A percentile compares a stretch with the other conserved stretches of the same genome.
Conservation (phyloP, 2,113 vertebrate genomes). For the Orthonyx spaldingii region DNA sequence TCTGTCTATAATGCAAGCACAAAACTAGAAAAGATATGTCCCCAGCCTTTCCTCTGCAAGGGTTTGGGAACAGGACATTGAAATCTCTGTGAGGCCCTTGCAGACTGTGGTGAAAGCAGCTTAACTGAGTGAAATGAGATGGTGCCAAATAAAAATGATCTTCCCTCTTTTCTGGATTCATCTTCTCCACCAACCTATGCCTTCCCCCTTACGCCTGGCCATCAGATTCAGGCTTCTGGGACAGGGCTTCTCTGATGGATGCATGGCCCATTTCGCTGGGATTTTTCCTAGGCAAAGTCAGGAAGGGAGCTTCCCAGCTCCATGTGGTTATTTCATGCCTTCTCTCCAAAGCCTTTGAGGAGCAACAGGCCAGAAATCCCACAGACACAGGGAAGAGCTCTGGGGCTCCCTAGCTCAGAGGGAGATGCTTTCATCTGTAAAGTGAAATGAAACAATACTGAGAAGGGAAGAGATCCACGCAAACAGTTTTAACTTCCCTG, state of each 20-base stretch:
- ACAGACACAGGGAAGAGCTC: not conserved
- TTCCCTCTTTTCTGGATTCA: not conserved
- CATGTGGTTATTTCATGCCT: not conserved
- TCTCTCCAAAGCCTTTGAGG: not conserved
- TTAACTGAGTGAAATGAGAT: not conserved
- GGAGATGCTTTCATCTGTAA: not conserved
- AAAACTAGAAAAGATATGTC: not conserved
- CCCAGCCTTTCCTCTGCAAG: not conserved
- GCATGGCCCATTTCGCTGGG: not conserved
- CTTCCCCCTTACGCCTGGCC: accelerated
- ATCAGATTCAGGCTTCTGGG: not conserved
- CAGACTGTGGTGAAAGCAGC: not conserved
- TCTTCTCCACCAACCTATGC: not conserved
- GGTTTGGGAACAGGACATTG: not conserved
- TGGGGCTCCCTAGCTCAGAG: not conserved
- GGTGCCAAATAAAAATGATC: not conserved
- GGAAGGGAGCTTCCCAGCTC: not conserved
- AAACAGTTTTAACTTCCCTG: not conserved
- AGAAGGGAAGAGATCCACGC: not conserved
- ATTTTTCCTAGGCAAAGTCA: not conserved
- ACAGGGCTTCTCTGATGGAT: not conserved
- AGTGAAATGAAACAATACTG: not conserved
- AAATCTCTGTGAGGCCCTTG: not conserved
- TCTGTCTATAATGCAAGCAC: not conserved
- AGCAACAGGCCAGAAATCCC: not conserved